Base-by-base conservation (phyloP, 2,113 vertebrate genomes). In the Spermophilus dauricus region DNA sequence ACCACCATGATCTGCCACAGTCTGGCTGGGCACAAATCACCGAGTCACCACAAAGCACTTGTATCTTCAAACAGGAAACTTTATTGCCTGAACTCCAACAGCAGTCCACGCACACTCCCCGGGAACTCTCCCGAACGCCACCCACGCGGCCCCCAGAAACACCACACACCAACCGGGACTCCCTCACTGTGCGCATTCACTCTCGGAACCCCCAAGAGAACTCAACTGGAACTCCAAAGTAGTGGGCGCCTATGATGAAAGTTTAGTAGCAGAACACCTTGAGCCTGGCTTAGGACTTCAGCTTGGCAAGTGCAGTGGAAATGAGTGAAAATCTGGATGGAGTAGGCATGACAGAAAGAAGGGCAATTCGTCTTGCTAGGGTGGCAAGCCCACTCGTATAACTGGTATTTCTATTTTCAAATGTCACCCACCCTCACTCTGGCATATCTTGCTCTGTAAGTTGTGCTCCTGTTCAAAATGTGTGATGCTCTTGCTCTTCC, bases 331-430 rank as follows among this genome's bases (percentile, higher is more conserved):
- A 95, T 86, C 86, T 96, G 76, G 56, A 58, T 58, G 56, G 80
- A 90, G 92, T 16, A 17, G n/a, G 37, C 67, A 70, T 81, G 95
- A 16, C 12, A 96, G 58, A 89, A 89, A 95, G 88, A 98, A 39
- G 84, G 37, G 14, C 16, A 93, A 34, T 92, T 84, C 4, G 67
- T 93, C 34, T n/a, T 73, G 28, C 51, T 69, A 26, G 51, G 37
- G 65, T 48, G 34, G 76, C 11, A 58, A 90, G 69, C 34, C 42
- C 84, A 95, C 37, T 81, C 14, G n/a, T 45, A 89, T 96, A 73
- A 90, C 67, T 86, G 9, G 94, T 97, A 28, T 86, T 97, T 96
- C 84, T 98, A 34, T 78, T 92, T 94, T 91, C 28, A 8, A 98
- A 97, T 95, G 63, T 97, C 97, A 87, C 91, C 95, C 93, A 82